phyloP scores from a whole-genome alignment of 2,797 vertebrate species.

The Leucoraja ocellata region DNA sequence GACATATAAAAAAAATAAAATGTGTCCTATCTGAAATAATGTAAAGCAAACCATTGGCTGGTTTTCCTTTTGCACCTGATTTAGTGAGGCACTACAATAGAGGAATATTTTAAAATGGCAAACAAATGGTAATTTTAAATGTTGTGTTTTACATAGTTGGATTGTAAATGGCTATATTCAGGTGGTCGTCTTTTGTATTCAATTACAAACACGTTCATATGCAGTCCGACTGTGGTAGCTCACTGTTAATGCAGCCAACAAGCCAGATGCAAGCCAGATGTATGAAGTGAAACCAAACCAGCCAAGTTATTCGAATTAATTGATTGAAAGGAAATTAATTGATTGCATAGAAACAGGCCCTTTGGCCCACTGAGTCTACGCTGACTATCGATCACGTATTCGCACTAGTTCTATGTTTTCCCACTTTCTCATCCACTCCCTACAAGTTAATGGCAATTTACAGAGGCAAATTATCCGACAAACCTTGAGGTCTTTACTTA shows the following conservation, averaged over 20 bases:
- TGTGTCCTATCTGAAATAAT: too few species aligned
- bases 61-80: neutral
- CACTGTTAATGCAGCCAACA: neutral
- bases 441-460: too few species aligned
- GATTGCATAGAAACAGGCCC: too few species aligned
- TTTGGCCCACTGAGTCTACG: too few species aligned
- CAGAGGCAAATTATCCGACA: too few species aligned
- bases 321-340: too few species aligned
- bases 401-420: too few species aligned
- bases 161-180: neutral
- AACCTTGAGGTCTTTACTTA: neutral
- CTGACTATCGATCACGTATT: too few species aligned
- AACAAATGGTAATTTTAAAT: neutral
- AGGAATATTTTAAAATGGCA: neutral
- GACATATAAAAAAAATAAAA: neutral
- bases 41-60: too few species aligned
- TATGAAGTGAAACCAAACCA: neutral
- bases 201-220: neutral
- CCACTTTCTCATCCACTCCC: too few species aligned
- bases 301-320: neutral
- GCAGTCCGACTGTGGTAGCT: neutral
- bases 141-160: neutral
- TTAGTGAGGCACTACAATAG: neutral
- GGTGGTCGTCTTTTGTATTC: neutral
- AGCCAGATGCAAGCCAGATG: neutral